Conservation (phyloP, 2,113 vertebrate species). For the Anolis sagrei region DNA sequence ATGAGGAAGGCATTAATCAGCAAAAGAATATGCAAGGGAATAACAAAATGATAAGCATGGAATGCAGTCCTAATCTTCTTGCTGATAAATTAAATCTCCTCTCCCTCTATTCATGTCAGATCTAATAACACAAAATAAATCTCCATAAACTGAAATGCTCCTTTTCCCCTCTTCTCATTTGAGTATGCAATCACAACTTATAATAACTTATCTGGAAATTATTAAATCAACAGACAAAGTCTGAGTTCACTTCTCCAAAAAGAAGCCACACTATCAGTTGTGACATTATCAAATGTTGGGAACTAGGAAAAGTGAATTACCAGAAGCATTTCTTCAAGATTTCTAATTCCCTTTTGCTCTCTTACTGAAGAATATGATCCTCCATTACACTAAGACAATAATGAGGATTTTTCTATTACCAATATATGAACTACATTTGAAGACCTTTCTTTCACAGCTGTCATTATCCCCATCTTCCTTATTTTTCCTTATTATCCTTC, state of each 20-base stretch:
- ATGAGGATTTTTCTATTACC: too few species aligned
- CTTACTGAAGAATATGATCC: too few species aligned
- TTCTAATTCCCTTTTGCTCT: background rate
- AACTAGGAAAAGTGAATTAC: background rate
- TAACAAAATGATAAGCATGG: constrained; percentile 47
- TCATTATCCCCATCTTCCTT: too few species aligned
- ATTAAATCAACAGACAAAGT: constrained; percentile 10
- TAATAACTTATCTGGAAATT: background rate
- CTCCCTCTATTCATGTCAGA: constrained; percentile 57
- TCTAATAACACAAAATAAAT: constrained; percentile 63
- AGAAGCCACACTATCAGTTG: background rate
- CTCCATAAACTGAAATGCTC: constrained; percentile 41
- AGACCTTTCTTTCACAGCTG: too few species aligned
- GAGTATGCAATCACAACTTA: constrained; percentile 28
- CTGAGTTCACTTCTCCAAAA: background rate
- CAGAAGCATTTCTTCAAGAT: background rate
- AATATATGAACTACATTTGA: too few species aligned
- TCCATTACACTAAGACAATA: too few species aligned
- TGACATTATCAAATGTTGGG: background rate
- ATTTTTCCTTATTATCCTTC: too few species aligned
- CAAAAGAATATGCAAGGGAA: constrained; percentile 9
- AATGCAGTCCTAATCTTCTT: constrained; percentile 55
- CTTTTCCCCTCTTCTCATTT: constrained; percentile 43
- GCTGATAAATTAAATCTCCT: constrained; percentile 41
- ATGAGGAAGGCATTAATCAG: constrained; percentile 48